These are phyloP conservation scores for Euspilapteryx auroguttella DNA, from an alignment of 2,888 invertebrate species.

Conservation along the genomic window DNA sequence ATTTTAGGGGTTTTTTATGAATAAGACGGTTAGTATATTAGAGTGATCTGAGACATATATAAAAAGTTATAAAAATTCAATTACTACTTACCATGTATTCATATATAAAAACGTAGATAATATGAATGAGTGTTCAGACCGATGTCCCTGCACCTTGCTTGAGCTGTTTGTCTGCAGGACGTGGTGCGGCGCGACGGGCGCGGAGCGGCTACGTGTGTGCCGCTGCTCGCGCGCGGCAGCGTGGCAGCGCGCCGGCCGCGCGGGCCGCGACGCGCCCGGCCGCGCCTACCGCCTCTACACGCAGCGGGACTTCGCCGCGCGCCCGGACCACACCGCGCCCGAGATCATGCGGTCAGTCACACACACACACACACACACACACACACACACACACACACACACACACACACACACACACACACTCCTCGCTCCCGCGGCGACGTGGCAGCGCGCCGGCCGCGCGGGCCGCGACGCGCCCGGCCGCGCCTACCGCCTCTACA, in stretches of 20 bases:
- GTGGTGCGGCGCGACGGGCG: slow-evolving; percentile 78
- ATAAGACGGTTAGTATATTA: too few species aligned
- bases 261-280: slow-evolving; percentile 85
- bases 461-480: too few species aligned
- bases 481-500: too few species aligned
- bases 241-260: slow-evolving; percentile 90
- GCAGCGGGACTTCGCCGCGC: slow-evolving; percentile 69
- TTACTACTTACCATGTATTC: too few species aligned
- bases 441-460: too few species aligned
- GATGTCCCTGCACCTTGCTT: too few species aligned
- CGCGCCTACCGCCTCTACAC: slow-evolving; percentile 88
- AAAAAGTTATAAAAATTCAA: too few species aligned
- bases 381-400: background rate
- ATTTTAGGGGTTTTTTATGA: too few species aligned
- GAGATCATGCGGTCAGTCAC: slow-evolving; percentile 71
- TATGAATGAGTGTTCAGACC: too few species aligned
- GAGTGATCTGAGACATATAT: too few species aligned
- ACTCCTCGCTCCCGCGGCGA: background rate
- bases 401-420: background rate
- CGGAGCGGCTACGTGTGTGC: slow-evolving; percentile 81
- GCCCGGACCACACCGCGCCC: slow-evolving; percentile 75
- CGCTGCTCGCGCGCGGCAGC: slow-evolving; percentile 89
- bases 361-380: background rate
- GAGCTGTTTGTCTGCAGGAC: slow-evolving; percentile 55
- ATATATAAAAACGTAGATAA: too few species aligned